Evolutionary conservation across 2,888 invertebrate genomes (phyloP), one percentile per base, ranked within the genome.

Genomic region (Mesorhabditis sp.): DNA sequence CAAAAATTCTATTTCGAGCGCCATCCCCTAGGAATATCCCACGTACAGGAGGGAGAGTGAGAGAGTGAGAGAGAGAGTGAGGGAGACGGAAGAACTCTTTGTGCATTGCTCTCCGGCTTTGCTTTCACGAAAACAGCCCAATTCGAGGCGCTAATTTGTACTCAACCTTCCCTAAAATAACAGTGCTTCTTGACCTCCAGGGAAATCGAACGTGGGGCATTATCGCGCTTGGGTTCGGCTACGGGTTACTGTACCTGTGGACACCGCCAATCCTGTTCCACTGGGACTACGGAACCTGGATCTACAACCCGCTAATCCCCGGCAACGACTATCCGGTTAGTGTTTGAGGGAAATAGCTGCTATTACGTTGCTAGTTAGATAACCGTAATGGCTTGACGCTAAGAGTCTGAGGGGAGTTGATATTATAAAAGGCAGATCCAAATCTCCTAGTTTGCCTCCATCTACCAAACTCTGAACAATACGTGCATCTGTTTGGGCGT

Each of bases 251-350:
- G 58, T 50, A 50, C n/a, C 58, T 50, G 10, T 50, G 58, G 58
- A 50, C 58, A 50, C 58, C 58, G 58, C 58, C 58, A 10, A n/a
- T 50, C 10, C n/a, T 50, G 58, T 50, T 50, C n/a, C 7, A n/a
- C n/a, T n/a, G 10, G 10, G 58, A 13, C n/a, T 50, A 13, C n/a
- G 58, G 58, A n/a, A 50, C 58, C 7, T 50, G 58, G 58, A 50
- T 50, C 58, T 50, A 50, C 58, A 50, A 50, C n/a, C 58, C 58
- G 58, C n/a, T 50, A n/a, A 50, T 50, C 58, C 58, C 58, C 58
- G 58, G 58, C 7, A 50, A 50, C n/a, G 58, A 50, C 10, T 13
- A 50, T 50, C 7, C 58, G 58, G 58, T 50, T 13, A 50, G 58
- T 13, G 58, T 28, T 28, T 28, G 28, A 28, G 58, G 58, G 10